Evolutionary conservation across 2,113 vertebrate species (phyloP).

Genomic region (Cavia aperea): DNA sequence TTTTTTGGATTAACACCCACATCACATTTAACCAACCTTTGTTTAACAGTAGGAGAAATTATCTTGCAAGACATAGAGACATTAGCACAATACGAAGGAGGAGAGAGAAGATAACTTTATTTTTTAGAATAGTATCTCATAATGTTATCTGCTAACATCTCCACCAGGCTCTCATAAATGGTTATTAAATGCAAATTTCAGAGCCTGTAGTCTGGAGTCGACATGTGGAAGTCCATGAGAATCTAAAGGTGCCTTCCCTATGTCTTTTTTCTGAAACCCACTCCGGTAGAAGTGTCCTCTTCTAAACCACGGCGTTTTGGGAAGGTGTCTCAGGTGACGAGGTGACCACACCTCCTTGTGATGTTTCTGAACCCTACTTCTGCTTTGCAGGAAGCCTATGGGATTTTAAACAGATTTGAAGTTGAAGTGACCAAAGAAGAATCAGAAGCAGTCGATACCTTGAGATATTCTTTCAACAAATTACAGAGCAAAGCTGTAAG

Average conservation of each 20-base stretch:
- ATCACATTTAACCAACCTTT: background rate
- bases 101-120: background rate
- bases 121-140: background rate
- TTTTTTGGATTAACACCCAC: background rate
- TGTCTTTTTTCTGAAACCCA: background rate
- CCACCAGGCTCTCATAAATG: background rate
- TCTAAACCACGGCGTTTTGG: background rate
- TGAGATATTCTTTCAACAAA: slow-evolving; percentile 80
- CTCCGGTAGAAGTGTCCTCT: background rate
- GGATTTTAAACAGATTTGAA: slow-evolving; percentile 80
- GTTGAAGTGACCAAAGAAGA: slow-evolving; percentile 82
- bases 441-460: slow-evolving; percentile 78
- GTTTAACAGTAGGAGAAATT: slow-evolving; percentile 7
- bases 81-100: background rate
- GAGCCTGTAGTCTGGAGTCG: background rate
- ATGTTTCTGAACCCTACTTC: slow-evolving; percentile 19
- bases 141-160: background rate
- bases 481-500: slow-evolving; percentile 82
- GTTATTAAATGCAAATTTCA: background rate
- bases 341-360: background rate
- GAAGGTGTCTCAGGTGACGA: background rate
- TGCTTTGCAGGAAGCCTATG: slow-evolving; percentile 80
- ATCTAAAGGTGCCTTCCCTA: background rate
- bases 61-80: background rate
- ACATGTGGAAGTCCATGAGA: background rate